Evolutionary conservation across 2,888 invertebrate species (phyloP).

Genomic region (Pristionchus arcanus): DNA sequence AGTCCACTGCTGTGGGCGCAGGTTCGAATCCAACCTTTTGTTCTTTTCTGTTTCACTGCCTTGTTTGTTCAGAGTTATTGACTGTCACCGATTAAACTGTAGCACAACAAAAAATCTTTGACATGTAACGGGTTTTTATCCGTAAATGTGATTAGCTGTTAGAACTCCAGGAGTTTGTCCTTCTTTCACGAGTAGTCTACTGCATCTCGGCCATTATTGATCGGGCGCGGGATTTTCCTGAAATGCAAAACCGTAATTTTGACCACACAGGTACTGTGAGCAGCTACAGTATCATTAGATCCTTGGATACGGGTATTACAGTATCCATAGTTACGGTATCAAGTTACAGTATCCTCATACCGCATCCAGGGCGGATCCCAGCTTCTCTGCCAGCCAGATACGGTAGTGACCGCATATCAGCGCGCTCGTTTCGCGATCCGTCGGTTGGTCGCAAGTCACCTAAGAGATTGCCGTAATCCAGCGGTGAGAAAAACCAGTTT

Average conservation of each 20-base stretch:
- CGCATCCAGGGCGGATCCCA: background rate
- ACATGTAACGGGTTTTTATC: background rate
- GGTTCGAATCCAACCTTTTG: constrained; percentile 64
- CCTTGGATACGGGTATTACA: too few species aligned
- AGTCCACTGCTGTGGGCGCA: constrained; percentile 82
- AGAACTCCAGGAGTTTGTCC: background rate
- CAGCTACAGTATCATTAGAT: background rate
- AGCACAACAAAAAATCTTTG: background rate
- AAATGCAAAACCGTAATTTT: background rate
- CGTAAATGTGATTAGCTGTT: background rate
- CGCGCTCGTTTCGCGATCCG: background rate
- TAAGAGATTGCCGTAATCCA: background rate
- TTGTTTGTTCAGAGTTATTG: background rate
- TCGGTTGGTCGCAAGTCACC: background rate
- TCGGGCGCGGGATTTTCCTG: background rate
- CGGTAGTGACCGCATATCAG: background rate
- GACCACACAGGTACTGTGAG: too few species aligned
- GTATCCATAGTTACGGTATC: too few species aligned
- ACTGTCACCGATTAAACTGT: background rate
- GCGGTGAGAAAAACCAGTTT: too few species aligned
- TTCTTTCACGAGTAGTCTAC: background rate
- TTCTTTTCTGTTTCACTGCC: background rate
- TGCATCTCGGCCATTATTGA: background rate
- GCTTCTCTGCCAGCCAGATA: background rate
- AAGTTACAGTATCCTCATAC: background rate